Evolutionary conservation across 2,888 invertebrate genomes (phyloP).

Genomic region (Atrina japonica): DNA sequence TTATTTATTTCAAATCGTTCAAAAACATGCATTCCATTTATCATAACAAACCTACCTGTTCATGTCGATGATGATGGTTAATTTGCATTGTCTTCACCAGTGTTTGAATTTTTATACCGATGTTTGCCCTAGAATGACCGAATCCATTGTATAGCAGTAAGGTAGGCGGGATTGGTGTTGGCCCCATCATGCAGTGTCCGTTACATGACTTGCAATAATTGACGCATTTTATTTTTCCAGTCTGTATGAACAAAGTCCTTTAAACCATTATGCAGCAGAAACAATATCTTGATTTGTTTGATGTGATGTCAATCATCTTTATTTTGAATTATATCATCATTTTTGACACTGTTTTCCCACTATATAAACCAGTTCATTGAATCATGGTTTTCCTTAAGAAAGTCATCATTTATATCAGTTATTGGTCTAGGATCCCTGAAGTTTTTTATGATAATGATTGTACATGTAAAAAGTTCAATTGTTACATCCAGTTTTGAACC

Average conservation of each 20-base stretch:
- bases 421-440: conserved; percentile 40
- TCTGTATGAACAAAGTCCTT: conserved; percentile 32
- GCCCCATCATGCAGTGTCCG: conserved; percentile 34
- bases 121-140: conserved; percentile 35
- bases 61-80: too few species aligned
- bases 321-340: conserved; percentile 16
- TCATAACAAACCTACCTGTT: too few species aligned
- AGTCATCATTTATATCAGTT: conserved; percentile 30
- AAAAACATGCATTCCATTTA: too few species aligned
- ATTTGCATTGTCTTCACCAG: conserved; percentile 12
- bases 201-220: conserved; percentile 36
- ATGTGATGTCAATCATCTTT: conserved; percentile 41
- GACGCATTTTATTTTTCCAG: conserved; percentile 23
- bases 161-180: conserved; percentile 35
- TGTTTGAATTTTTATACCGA: conserved; percentile 28
- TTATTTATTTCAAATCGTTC: too few species aligned
- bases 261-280: conserved; percentile 37
- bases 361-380: conserved; percentile 30
- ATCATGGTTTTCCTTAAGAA: conserved; percentile 26
- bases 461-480: conserved; percentile 38
- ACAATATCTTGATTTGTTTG: conserved; percentile 43
- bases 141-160: conserved; percentile 32
- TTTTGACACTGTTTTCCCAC: conserved; percentile 33
- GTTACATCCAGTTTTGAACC: conserved; percentile 33
- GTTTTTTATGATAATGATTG: conserved; percentile 29